Percentiles rank a stretch among this genome's conserved stretches.
phyloP scores from a whole-genome alignment of 2,797 vertebrate genomes.

The Sebastes melanostomus region DNA sequence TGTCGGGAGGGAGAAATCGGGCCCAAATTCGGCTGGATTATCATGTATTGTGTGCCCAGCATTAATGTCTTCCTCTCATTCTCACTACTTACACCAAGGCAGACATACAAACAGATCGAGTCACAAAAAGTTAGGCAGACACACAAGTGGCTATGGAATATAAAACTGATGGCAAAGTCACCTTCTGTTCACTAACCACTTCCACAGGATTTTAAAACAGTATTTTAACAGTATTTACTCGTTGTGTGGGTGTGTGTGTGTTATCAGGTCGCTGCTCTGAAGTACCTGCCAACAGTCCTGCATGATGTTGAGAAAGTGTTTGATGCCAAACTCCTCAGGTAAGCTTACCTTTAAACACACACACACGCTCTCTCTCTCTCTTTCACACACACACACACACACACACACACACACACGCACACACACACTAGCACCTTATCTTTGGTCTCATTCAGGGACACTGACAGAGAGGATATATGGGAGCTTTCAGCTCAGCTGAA shows the following conservation, averaged over 20 bases:
- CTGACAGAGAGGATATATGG: slow-evolving; percentile 31
- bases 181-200: slow-evolving; percentile 31
- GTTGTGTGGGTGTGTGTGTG: slow-evolving; percentile 27
- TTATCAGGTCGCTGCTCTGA: slow-evolving; percentile 93
- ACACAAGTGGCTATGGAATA: slow-evolving; percentile 23
- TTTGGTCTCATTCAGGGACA: slow-evolving; percentile 34
- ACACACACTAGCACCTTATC: slow-evolving; percentile 23
- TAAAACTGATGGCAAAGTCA: slow-evolving; percentile 46
- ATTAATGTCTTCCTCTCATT: slow-evolving; percentile 1
- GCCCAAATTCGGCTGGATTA: too few species aligned
- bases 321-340: slow-evolving; percentile 95
- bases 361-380: neutral
- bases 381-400: neutral
- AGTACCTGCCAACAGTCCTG: slow-evolving; percentile 95
- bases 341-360: slow-evolving; percentile 39
- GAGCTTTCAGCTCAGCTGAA: slow-evolving; percentile 1
- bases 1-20: too few species aligned
- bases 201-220: slow-evolving; percentile 12
- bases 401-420: neutral
- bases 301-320: slow-evolving; percentile 97
- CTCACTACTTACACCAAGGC: neutral
- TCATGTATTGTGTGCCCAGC: too few species aligned
- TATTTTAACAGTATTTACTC: slow-evolving; percentile 24
- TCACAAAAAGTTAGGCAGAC: slow-evolving; percentile 15
- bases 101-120: slow-evolving; percentile 2